These are phyloP conservation scores for Apis cerana DNA, from an alignment of 1,140 invertebrate genomes.

Conservation along the genomic window DNA sequence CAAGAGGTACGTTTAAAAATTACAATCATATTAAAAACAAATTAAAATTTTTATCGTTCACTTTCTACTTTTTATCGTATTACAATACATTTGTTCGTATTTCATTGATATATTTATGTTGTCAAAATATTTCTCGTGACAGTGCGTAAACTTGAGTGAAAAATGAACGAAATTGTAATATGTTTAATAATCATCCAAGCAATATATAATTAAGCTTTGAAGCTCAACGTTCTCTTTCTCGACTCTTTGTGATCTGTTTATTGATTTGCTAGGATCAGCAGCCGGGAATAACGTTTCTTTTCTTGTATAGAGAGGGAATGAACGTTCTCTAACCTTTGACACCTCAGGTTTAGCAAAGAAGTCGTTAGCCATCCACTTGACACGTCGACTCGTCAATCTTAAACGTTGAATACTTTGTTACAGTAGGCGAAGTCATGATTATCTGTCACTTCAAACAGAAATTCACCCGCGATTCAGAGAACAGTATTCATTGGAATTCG, in stretches of 20 bases:
- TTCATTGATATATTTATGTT: too few relatives aligned
- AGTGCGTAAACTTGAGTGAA: too few relatives aligned
- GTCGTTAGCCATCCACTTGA: conserved; percentile 37
- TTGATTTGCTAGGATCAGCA: conserved; percentile 28
- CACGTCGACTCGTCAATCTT: conserved; percentile 14
- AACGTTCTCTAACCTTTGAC: conserved; percentile 45
- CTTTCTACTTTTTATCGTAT: too few relatives aligned
- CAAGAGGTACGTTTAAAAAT: too few relatives aligned
- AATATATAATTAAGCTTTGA: not conserved
- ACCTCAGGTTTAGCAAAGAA: conserved; percentile 29
- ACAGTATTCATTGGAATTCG: conserved; percentile 7
- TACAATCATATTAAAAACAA: too few relatives aligned
- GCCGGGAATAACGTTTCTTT: conserved; percentile 11
- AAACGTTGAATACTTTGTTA: not conserved
- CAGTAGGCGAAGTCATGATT: not conserved
- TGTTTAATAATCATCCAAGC: not conserved
- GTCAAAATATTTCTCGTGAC: too few relatives aligned
- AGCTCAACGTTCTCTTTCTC: not conserved
- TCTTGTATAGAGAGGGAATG: conserved; percentile 9
- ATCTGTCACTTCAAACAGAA: conserved; percentile 8
- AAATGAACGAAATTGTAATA: not conserved
- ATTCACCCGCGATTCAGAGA: too few relatives aligned
- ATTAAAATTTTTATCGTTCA: too few relatives aligned
- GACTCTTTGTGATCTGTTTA: not conserved
- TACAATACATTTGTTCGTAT: too few relatives aligned